phyloP scores from a whole-genome alignment of 2,888 invertebrate genomes.

The Tineola bisselliella region DNA sequence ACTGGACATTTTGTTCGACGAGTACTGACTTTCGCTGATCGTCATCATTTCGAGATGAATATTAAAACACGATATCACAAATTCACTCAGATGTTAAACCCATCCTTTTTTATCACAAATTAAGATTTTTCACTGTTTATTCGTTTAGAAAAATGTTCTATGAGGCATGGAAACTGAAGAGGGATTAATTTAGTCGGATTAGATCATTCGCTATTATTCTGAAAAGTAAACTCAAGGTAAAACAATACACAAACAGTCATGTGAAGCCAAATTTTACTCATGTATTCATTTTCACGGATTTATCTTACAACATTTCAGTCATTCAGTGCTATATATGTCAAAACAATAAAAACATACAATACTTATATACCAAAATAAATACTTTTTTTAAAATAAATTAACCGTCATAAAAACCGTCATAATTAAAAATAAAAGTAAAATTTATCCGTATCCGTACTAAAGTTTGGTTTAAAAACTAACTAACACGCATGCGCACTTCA shows the following conservation, averaged over 20 bases:
- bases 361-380: background rate
- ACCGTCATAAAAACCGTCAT: too few relatives aligned
- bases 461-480: too few relatives aligned
- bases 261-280: too few relatives aligned
- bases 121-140: too few relatives aligned
- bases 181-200: background rate
- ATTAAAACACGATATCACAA: background rate
- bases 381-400: too few relatives aligned
- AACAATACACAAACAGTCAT: background rate
- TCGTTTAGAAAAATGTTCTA: background rate
- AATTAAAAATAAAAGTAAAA: too few relatives aligned
- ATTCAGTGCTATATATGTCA: too few relatives aligned
- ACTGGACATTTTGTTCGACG: constrained; percentile 62
- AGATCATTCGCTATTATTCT: constrained; percentile 8
- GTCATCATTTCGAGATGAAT: constrained; percentile 50
- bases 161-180: background rate
- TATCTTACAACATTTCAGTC: background rate
- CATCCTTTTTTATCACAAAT: too few relatives aligned
- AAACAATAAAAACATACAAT: background rate
- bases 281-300: background rate
- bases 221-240: background rate
- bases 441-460: too few relatives aligned
- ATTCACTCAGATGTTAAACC: too few relatives aligned
- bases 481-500: background rate
- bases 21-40: constrained; percentile 62